Evolutionary conservation across 1,140 invertebrate species (phyloP).

Genomic region (Phenacoccus solenopsis): DNA sequence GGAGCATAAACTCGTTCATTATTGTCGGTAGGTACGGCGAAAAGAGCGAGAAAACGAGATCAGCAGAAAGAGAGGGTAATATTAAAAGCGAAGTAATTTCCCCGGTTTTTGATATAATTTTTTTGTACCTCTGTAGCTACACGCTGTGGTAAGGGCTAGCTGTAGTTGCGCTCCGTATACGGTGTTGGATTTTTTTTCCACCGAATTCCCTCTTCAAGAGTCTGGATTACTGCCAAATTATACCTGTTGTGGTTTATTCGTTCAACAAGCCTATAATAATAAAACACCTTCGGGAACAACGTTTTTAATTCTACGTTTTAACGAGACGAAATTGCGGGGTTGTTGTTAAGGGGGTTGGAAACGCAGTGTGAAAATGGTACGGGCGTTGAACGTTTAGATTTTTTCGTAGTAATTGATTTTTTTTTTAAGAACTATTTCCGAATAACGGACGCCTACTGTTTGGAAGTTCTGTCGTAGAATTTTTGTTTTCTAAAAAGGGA

Average conservation of each 20-base stretch:
- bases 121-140: not conserved
- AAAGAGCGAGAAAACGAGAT: not conserved
- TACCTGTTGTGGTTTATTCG: slow-evolving; percentile 1
- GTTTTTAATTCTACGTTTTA: not conserved
- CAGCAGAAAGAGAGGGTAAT: too few species aligned
- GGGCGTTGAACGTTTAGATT: not conserved
- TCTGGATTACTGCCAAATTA: not conserved
- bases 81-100: not conserved
- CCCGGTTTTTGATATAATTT: not conserved
- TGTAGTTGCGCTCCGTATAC: too few species aligned
- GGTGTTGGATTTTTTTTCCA: not conserved
- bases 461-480: too few species aligned
- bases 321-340: not conserved
- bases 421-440: too few species aligned
- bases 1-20: not conserved
- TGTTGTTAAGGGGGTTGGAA: not conserved
- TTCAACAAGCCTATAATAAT: slow-evolving; percentile 3
- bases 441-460: too few species aligned
- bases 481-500: too few species aligned
- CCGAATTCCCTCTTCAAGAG: not conserved
- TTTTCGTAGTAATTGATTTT: not conserved
- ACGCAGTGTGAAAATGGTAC: not conserved
- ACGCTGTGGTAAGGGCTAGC: not conserved
- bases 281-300: not conserved
- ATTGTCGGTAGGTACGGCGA: not conserved